Evolutionary conservation across 1,140 invertebrate species (phyloP), one percentile per base, ranked within the genome.

Genomic region (Eumeta japonica): DNA sequence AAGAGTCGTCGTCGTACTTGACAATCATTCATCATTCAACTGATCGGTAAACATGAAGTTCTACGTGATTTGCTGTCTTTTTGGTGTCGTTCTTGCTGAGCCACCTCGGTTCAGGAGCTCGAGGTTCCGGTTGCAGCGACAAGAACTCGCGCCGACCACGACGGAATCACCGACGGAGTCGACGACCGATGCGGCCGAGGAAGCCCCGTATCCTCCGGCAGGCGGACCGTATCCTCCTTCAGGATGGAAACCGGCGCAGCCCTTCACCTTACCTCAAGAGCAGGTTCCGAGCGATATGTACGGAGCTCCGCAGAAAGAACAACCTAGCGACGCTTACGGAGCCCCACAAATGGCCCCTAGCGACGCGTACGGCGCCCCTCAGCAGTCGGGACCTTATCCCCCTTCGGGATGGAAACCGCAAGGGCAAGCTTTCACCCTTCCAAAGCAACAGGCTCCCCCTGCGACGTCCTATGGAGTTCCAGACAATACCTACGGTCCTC

Each of bases 391-490:
- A 16, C 52, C 55, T 3, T 72, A 72, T 24, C 55, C 62, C 0
- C 44, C 59, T 2, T 73, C 70, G 2, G 73, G 73, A n/a, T 76
- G 68, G 68, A 66, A 60, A 19, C 73, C 73, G 7, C 39, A 57
- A 1, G 63, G 63, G 3, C 49, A 62, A 41, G 57, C 65, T 0
- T 70, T 73, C 28, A 51, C 50, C 0, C 35, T 73, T 3, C 68
- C 68, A 0, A 50, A 67, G 17, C 14, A 1, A 36, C 52, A 72
- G 16, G 45, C 39, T 2, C 48, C 58, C 9, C 67, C 68, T 7
- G 48, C 46, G 1, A 58, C 52, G 3, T 61, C 41, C 20, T 76
- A 72, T 32, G 70, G 68, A 14, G 49, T 52, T 17, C 71, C 73
- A 5, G 58, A 62, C 10, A 62, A 46, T 3, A 49, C 49, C 0